phyloP scores from a whole-genome alignment of 2,113 vertebrate species.

The Chaetodon auriga region DNA sequence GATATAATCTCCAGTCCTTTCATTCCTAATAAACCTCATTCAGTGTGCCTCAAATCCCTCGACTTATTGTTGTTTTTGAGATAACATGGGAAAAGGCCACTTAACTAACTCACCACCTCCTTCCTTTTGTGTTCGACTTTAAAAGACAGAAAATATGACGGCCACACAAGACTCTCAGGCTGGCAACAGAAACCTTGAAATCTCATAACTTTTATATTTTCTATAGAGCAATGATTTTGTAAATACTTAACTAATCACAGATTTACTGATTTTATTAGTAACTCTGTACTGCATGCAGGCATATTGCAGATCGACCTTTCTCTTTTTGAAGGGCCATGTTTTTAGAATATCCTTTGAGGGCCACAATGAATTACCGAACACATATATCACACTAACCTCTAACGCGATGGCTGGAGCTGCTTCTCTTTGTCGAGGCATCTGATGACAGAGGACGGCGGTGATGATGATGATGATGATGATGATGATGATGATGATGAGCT shows the following conservation, averaged over 20 bases:
- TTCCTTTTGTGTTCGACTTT: constrained; percentile 17
- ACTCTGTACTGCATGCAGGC: background rate
- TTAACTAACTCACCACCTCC: constrained; percentile 24
- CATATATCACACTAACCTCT: too few relatives aligned
- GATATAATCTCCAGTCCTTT: constrained; percentile 69
- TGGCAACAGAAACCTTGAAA: background rate
- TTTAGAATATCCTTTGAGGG: too few relatives aligned
- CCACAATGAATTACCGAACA: too few relatives aligned
- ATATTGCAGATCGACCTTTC: background rate
- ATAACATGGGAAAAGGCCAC: constrained; percentile 58
- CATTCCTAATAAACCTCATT: constrained; percentile 64
- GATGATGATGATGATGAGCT: too few relatives aligned
- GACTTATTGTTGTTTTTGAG: constrained; percentile 42
- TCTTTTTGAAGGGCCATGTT: too few relatives aligned
- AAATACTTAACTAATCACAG: background rate
- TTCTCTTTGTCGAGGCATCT: too few relatives aligned
- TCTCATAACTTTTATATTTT: background rate
- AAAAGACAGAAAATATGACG: background rate
- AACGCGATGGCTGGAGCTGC: too few relatives aligned
- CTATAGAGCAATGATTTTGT: background rate
- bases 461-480: too few relatives aligned
- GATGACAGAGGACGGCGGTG: too few relatives aligned
- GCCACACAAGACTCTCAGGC: background rate
- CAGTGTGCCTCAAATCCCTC: constrained; percentile 55
- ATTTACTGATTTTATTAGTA: background rate